These are phyloP conservation scores for Ips nitidus DNA, from an alignment of 1,140 invertebrate genomes.

Conservation along the genomic window DNA sequence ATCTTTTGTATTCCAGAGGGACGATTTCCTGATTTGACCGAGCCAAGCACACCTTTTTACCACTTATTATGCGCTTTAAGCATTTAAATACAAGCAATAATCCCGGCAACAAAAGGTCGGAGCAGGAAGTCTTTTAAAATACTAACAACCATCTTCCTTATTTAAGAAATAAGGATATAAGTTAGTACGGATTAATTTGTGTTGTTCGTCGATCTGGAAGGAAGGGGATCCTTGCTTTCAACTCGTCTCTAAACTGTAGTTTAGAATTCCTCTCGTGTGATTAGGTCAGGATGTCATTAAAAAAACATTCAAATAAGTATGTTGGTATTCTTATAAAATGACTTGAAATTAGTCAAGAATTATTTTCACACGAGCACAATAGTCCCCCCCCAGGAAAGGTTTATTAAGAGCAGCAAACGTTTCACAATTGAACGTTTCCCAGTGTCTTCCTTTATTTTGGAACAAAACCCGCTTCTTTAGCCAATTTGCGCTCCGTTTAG, in stretches of 20 bases:
- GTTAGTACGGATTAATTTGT: background rate
- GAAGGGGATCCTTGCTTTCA: too few species aligned
- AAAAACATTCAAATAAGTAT: too few species aligned
- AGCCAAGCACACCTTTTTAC: slow-evolving; percentile 13
- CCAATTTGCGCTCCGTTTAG: slow-evolving; percentile 21
- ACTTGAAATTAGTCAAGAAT: too few species aligned
- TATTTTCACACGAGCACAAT: too few species aligned
- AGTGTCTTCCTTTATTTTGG: slow-evolving; percentile 14
- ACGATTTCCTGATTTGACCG: background rate
- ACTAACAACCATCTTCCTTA: slow-evolving; percentile 40
- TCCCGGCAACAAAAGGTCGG: slow-evolving; percentile 32
- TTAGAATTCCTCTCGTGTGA: too few species aligned
- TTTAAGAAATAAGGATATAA: slow-evolving; percentile 37
- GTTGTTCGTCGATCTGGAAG: too few species aligned
- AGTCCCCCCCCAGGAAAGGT: too few species aligned
- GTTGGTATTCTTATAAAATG: too few species aligned
- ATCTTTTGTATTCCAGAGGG: background rate
- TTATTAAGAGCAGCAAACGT: too few species aligned
- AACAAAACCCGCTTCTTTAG: slow-evolving; percentile 30
- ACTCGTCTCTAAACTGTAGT: too few species aligned
- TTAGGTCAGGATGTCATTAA: too few species aligned
- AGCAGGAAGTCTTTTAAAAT: slow-evolving; percentile 39
- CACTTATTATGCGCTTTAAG: slow-evolving; percentile 27
- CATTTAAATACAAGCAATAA: slow-evolving; percentile 34
- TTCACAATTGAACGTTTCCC: slow-evolving; percentile 18